Conservation (phyloP, 2,797 vertebrate species). For the Anniella stebbinsi region DNA sequence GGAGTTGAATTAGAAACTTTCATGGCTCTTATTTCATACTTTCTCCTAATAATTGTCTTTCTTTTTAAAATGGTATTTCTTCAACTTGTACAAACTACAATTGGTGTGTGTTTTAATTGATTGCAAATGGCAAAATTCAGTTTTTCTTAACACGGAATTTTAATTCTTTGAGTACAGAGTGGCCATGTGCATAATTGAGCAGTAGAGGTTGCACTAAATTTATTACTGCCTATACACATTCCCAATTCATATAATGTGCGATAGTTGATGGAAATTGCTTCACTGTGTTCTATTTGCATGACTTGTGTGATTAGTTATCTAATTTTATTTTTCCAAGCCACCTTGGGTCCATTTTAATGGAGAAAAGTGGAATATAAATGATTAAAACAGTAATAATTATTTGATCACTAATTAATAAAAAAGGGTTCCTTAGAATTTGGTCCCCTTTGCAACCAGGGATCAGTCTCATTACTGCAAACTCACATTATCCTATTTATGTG, state of each 20-base stretch:
- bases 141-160: background rate
- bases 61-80: background rate
- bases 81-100: background rate
- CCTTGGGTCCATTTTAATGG: background rate
- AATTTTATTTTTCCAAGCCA: background rate
- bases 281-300: background rate
- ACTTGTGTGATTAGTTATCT: background rate
- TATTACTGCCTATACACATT: background rate
- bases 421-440: background rate
- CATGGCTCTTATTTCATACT: background rate
- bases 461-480: background rate
- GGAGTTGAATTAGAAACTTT: background rate
- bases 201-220: conserved; percentile 1
- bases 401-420: background rate
- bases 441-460: background rate
- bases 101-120: background rate
- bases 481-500: background rate
- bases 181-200: background rate
- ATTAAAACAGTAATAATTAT: background rate
- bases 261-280: background rate
- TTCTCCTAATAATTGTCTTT: background rate
- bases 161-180: background rate
- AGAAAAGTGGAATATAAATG: background rate
- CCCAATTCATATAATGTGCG: background rate
- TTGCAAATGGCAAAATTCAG: background rate